A percentile compares a stretch with the other conserved stretches of the same genome.
Conservation (phyloP, 2,113 vertebrate species). For the Elachura formosa region DNA sequence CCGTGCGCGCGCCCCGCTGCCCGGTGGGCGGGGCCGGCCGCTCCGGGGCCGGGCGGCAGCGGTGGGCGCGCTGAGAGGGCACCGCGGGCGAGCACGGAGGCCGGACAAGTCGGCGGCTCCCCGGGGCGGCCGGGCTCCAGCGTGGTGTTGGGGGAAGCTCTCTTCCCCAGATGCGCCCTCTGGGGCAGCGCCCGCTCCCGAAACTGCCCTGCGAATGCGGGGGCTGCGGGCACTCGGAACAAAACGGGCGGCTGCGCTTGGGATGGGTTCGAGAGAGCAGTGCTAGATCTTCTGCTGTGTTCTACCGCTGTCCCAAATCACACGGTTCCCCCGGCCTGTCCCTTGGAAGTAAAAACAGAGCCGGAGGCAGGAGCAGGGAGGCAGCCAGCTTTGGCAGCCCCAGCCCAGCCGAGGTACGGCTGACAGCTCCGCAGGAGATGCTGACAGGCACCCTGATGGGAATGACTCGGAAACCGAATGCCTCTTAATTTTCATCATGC, state of each 20-base stretch:
- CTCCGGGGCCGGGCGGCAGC: background rate
- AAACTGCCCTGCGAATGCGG: background rate
- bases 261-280: background rate
- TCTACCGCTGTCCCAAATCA: background rate
- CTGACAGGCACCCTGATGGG: background rate
- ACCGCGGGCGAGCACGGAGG: background rate
- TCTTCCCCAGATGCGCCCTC: background rate
- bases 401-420: background rate
- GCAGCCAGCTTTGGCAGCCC: background rate
- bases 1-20: background rate
- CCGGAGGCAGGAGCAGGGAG: background rate
- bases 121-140: background rate
- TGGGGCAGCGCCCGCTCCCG: background rate
- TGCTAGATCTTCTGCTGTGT: accelerated
- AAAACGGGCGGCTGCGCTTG: background rate
- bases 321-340: background rate
- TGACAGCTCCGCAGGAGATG: background rate
- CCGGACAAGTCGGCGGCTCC: accelerated
- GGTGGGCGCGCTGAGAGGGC: background rate
- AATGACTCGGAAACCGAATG: background rate
- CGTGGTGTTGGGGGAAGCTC: background rate
- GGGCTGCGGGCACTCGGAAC: background rate
- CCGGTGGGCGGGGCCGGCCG: background rate
- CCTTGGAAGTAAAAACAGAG: background rate
- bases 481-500: background rate